phyloP scores from a whole-genome alignment of 1,140 invertebrate species.

The Ectropis grisescens region DNA sequence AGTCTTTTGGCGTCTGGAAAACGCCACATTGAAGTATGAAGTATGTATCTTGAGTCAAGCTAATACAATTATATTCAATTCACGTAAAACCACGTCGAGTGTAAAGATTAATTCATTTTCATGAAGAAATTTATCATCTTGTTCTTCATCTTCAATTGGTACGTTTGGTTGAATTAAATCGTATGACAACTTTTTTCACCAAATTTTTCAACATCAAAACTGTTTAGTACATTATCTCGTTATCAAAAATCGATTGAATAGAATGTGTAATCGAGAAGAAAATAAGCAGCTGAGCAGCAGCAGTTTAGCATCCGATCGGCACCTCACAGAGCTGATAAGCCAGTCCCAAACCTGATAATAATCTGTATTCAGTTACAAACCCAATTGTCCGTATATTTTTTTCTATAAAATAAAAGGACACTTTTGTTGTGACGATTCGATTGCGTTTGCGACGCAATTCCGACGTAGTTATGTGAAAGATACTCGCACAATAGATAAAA shows the following conservation, averaged over 20 bases:
- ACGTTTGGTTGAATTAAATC: background rate
- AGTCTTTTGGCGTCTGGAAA: too few relatives aligned
- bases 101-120: too few relatives aligned
- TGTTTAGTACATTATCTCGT: background rate
- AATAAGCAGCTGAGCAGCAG: constrained; percentile 26
- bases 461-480: constrained; percentile 35
- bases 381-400: constrained; percentile 47
- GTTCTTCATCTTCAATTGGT: background rate
- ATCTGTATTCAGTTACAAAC: constrained; percentile 60
- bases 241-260: background rate
- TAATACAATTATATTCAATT: too few relatives aligned
- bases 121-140: background rate
- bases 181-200: background rate
- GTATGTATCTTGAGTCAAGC: too few relatives aligned
- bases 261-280: constrained; percentile 37
- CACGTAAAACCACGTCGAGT: too few relatives aligned
- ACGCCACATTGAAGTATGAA: too few relatives aligned
- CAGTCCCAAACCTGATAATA: constrained; percentile 42
- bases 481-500: constrained; percentile 50
- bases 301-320: constrained; percentile 34
- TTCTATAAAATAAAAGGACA: constrained; percentile 29
- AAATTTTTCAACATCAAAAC: background rate
- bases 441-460: constrained; percentile 55
- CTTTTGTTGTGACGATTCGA: constrained; percentile 42
- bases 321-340: constrained; percentile 45